phyloP scores from a whole-genome alignment of 1,140 invertebrate species.

The Uloborus diversus region DNA sequence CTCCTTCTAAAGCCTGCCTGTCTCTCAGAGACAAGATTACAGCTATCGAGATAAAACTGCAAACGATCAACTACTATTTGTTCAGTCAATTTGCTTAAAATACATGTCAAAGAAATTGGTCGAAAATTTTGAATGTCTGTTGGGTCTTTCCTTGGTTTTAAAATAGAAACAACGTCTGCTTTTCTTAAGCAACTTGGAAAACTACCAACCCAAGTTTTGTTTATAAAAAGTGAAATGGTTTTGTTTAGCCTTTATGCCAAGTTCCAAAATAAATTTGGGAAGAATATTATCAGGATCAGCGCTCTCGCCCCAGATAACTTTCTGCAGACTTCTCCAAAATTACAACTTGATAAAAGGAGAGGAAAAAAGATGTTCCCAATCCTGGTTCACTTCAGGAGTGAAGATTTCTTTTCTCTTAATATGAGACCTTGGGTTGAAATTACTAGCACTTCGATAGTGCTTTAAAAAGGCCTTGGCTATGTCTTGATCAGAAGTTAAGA shows the following conservation, averaged over 20 bases:
- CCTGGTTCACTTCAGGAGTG: too few species aligned
- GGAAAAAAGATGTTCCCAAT: too few species aligned
- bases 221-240: not conserved
- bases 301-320: too few species aligned
- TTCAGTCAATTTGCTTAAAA: not conserved
- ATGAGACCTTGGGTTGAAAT: not conserved
- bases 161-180: not conserved
- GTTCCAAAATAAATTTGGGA: not conserved
- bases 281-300: not conserved
- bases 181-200: not conserved
- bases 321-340: too few species aligned
- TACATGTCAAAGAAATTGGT: not conserved
- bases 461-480: not conserved
- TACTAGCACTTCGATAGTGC: too few species aligned
- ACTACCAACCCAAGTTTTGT: not conserved
- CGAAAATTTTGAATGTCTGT: not conserved
- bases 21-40: not conserved
- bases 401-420: not conserved
- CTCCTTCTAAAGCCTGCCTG: conserved; percentile 3
- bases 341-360: too few species aligned
- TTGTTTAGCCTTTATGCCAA: not conserved
- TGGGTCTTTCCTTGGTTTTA: not conserved
- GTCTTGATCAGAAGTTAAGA: not conserved
- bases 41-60: conserved; percentile 5
- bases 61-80: not conserved